phyloP scores from a whole-genome alignment of 2,797 vertebrate species.

The Amniataba percoides region DNA sequence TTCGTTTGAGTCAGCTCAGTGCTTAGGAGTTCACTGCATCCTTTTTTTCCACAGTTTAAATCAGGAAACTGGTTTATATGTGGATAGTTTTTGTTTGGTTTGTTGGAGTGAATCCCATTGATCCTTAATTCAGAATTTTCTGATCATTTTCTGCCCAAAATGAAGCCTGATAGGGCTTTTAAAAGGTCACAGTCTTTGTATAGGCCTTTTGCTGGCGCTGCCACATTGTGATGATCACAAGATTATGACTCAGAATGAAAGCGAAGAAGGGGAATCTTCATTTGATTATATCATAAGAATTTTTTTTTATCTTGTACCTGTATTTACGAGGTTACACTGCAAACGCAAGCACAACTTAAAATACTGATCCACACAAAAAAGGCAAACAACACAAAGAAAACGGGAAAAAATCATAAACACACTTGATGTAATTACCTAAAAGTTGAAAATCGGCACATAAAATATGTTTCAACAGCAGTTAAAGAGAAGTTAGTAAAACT shows the following conservation, averaged over 20 bases:
- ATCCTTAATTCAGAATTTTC: neutral
- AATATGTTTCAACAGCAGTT: neutral
- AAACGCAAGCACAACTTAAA: neutral
- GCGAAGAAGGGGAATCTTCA: neutral
- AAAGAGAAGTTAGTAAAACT: neutral
- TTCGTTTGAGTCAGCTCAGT: slow-evolving; percentile 15
- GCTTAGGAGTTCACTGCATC: neutral
- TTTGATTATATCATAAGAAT: neutral
- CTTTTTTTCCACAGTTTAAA: neutral
- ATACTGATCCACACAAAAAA: neutral
- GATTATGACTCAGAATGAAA: slow-evolving; percentile 41
- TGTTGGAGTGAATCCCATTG: neutral
- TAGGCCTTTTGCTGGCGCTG: slow-evolving; percentile 19
- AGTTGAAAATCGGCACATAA: too few species aligned
- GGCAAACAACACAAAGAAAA: neutral
- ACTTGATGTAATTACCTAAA: neutral
- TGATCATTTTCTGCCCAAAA: slow-evolving; percentile 3
- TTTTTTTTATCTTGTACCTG: neutral
- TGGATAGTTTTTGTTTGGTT: neutral
- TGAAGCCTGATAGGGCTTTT: neutral
- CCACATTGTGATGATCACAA: slow-evolving; percentile 47
- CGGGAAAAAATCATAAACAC: neutral
- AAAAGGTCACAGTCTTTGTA: slow-evolving; percentile 9
- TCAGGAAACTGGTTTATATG: neutral
- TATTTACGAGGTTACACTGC: neutral